Evolutionary conservation across 2,888 invertebrate genomes (phyloP), one percentile per base, ranked within the genome.

Genomic region (Campaea margaritaria): DNA sequence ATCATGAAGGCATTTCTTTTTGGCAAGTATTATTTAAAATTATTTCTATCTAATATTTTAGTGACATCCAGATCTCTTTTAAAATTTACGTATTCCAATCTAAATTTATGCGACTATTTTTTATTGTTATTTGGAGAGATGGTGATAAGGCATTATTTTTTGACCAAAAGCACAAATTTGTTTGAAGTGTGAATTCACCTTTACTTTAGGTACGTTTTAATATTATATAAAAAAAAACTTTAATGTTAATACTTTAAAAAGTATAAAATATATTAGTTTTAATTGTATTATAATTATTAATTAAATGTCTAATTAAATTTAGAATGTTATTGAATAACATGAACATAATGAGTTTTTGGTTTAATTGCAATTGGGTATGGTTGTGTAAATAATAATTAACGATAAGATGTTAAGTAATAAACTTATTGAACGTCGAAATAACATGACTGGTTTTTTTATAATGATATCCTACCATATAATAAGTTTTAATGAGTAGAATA

Each of bases 331-430:
- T 56, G 62, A 59, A 68, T 69, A 68, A 67, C 61, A 73, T 68
- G 54, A 70, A 69, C 27, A 55, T 58, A 68, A 59, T 63, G 61
- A 62, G 58, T 53, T 62, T 65, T 67, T 70, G 58, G 53, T 62
- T 65, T 76, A 74, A 70, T 74, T 60, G 42, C 69, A 76, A 67
- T 63, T 70, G 73, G 70, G 78, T 78, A 77, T 72, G 81, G 81
- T 83, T 84, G 81, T 88, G 88, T 89, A 88, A 76, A 89, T 87
- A 76, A 89, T 87, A 88, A 68, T 64, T 57, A 42, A 47, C 49
- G 52, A 64, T 78, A 74, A 71, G 59, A 44, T 69, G 67, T 69
- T 69, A 88, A 88, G 83, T 74, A 84, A 84, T 86, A 89, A 87
- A 89, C 74, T 81, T 82, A 87, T 82, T 84, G 85, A 85, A 81